Evolutionary conservation across 2,888 invertebrate genomes (phyloP), one percentile per base, ranked within the genome.

Genomic region (Julus scanicus): DNA sequence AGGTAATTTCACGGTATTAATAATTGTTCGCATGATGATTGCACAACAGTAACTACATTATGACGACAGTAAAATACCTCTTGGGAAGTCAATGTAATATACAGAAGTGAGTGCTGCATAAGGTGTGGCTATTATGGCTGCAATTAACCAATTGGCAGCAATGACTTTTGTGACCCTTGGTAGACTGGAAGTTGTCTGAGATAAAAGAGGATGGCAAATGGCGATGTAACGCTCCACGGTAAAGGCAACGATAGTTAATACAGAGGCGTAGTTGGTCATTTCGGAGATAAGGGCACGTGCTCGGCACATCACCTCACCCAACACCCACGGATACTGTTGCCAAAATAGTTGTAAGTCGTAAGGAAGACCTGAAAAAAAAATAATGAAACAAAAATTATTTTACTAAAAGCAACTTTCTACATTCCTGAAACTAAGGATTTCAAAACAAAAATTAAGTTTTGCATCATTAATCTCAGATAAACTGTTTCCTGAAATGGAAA

Each of bases 181-280:
- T 49, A 97, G 94, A 1, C 96, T 96, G 0, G 96, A 96, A 94
- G 97, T 96, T 63, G 95, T 95, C 92, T 97, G 96, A 89, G 96
- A 94, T 91, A 95, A 95, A 80, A 98, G 93, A 0, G 98, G 97
- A 92, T 97, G 96, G 91, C 98, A 98, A 91, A 98, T 97, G 53
- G 97, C 97, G 90, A 97, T 93, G 93, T 97, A 97, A 84, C 98
- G 94, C 93, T 98, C 98, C 92, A 96, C 95, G 0, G 97, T 97
- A 93, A 98, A 98, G 3, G 97, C 97, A 84, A 97, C 97, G 90
- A 98, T 97, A 40, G 97, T 98, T 91, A 98, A 93, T 86, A 97
- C 96, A 0, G 97, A 97, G 0, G 97, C 97, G 92, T 97, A 97
- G 0, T 88, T 88, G 17, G 88, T 89, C 44, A 85, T 89, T 94